Base-by-base conservation (phyloP, 2,888 invertebrate genomes). In the Cynaeus angustus region DNA sequence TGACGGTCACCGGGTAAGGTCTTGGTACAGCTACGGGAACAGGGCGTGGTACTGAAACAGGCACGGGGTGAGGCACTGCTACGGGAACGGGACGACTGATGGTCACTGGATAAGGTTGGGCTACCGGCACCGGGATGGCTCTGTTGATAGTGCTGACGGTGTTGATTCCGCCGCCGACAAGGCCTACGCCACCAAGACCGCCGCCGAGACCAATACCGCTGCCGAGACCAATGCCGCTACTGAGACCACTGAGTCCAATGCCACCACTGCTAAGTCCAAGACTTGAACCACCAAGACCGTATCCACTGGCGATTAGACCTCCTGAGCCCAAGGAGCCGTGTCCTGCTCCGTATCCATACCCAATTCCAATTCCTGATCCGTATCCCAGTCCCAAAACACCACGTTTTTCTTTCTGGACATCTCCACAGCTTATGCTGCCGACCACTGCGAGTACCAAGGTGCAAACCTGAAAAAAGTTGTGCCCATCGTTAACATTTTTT, bases 101-200 rank as follows among this genome's bases (percentile, higher is more conserved):
- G n/a, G 78, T 74, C 6, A 80, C 76, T 13, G 81, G 80, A 7
- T 81, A 78, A 3, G 83, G 86, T 38, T 82, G 80, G 12, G 85
- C 83, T 16, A 83, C 78, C 66, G 84, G 82, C 0, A 91, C 88
- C 64, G 88, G 85, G 10, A 91, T 88, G 0, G 90, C 89, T 0
- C 89, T 87, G 9, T 87, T 88, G 10, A 81, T 72, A 21, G 81
- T 80, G 53, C 78, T 77, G 56, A 81, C 77, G 3, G 77, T 77
- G 68, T 80, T 77, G 13, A 75, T 72, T 41, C 77, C 77, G 3
- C 78, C 73, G 10, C 73, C 66, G 4, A 75, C 71, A 10, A 75
- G 77, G 3, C 68, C 41, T 61, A 48, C n/a, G n/a, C 74, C 77
- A 9, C 74, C 75, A 1, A 71, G 48, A 43, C 72, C 53, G 0